These are phyloP conservation scores for Lutjanus erythropterus DNA, from an alignment of 2,113 vertebrate genomes.

Conservation along the genomic window DNA sequence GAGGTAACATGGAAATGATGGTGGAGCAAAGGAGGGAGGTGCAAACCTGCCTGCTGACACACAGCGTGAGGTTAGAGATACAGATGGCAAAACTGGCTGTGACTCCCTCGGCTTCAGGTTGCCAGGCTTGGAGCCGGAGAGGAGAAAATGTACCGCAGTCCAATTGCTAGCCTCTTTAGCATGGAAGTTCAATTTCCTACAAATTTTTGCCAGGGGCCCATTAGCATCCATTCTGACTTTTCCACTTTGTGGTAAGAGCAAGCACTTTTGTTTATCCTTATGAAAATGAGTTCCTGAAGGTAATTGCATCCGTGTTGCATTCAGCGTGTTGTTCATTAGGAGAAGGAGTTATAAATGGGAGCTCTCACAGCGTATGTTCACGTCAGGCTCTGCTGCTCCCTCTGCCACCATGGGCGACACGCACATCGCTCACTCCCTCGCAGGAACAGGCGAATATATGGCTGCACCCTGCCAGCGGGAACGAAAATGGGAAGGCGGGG, in stretches of 20 bases:
- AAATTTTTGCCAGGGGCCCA: conserved; percentile 53
- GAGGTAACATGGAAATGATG: conserved; percentile 9
- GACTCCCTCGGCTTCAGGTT: conserved; percentile 39
- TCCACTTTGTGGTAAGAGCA: conserved; percentile 60
- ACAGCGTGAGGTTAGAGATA: conserved; percentile 60
- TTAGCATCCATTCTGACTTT: conserved; percentile 70
- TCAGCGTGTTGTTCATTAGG: conserved; percentile 78
- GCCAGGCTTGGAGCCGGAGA: conserved; percentile 50
- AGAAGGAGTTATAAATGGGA: conserved; percentile 79
- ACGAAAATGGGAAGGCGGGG: conserved; percentile 35
- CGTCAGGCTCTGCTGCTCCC: conserved; percentile 78
- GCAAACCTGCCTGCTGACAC: conserved; percentile 57
- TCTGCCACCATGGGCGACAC: conserved; percentile 74
- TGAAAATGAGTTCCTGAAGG: conserved; percentile 75
- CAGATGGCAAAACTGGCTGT: conserved; percentile 75
- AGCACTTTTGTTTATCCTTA: conserved; percentile 70
- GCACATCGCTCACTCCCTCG: conserved; percentile 77
- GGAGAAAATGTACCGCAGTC: conserved; percentile 30
- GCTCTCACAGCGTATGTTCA: conserved; percentile 81
- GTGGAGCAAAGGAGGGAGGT: conserved; percentile 17
- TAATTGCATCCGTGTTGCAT: conserved; percentile 74
- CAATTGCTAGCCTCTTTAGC: conserved; percentile 56
- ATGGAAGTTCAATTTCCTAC: conserved; percentile 55
- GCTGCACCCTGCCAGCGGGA: conserved; percentile 63
- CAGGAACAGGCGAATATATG: conserved; percentile 73